Evolutionary conservation across 53 echinoderm and acorn worm genomes (phyloP).

Genomic region (Crossaster papposus): DNA sequence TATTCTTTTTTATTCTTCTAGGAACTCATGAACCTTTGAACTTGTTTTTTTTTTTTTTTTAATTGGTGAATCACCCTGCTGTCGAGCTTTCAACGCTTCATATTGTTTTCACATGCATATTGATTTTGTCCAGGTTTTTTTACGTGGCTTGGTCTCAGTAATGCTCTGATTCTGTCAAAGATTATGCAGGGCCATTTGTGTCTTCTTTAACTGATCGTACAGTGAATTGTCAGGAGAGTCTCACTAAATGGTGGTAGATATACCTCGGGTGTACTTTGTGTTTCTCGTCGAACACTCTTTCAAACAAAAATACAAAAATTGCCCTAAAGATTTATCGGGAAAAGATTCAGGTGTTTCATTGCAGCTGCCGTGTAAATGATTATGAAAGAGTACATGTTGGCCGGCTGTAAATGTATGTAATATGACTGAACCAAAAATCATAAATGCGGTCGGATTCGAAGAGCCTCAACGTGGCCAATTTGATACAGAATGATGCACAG

Average conservation of each 20-base stretch:
- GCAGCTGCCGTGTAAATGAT: background rate
- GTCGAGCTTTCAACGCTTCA: constrained; percentile 50
- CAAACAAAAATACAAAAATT: background rate
- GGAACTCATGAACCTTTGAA: constrained; percentile 59
- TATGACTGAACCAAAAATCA: background rate
- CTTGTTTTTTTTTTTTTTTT: constrained; percentile 25
- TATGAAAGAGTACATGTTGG: background rate
- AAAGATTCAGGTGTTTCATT: background rate
- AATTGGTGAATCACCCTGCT: constrained; percentile 51
- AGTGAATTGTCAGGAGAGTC: background rate
- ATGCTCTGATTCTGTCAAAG: constrained; percentile 33
- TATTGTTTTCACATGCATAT: constrained; percentile 58
- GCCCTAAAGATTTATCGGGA: background rate
- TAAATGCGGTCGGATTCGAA: background rate
- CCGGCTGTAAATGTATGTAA: too few species aligned
- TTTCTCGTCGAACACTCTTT: background rate
- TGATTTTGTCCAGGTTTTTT: constrained; percentile 48
- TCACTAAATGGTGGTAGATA: constrained; percentile 2
- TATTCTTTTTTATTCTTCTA: constrained; percentile 46
- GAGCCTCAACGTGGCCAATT: background rate
- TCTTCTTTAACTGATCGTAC: background rate
- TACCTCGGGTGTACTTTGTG: background rate
- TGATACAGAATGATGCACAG: background rate
- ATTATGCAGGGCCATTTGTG: constrained; percentile 33
- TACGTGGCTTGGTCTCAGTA: constrained; percentile 1